Base-by-base conservation (phyloP, 2,113 vertebrate species). In the Leucosticte australis region DNA sequence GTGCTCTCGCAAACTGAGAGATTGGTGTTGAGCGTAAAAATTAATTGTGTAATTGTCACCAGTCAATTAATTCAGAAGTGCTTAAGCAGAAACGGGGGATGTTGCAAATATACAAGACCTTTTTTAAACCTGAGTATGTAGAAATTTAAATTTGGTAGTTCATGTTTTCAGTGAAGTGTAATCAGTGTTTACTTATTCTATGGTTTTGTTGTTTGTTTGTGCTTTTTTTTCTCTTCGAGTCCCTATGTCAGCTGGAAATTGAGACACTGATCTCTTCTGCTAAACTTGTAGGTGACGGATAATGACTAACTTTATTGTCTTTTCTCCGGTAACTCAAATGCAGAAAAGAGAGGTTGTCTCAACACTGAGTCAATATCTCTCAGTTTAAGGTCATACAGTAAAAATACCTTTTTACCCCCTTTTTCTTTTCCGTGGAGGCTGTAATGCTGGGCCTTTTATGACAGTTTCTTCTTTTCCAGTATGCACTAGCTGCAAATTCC, bases 341-440 rank as follows among this genome's bases (percentile, higher is more conserved):
- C 13, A 24, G 26, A 56, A 30, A 31, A 33, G 24, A 28, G 27
- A 35, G 18, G 3, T 6, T 49, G 13, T 57, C 69, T 44, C 30
- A 63, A 11, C 24, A 30, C 17, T 28, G 15, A 41, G 14, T 22
- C 13, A 35, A 0, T 76, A n/a, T 27, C 15, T 21, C 18, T 53
- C 23, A 33, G 59, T 21, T 53, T 39, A 33, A 71, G 49, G n/a
- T 64, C 44, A 23, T 18, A n/a, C 4, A 35, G 30, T 47, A 52
- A 42, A 28, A 67, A 22, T 6, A 64, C 0, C 9, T 16, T 41
- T n/a, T 3, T 1, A 2, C 7, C 6, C 2, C 19, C 6, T 23
- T 26, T 18, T 31, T 15, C 33, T 37, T 44, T 28, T 9, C 7
- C 4, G 46, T 55, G 23, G 11, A 16, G 26, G 5, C 26, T 57